Evolutionary conservation across 2,888 invertebrate species (phyloP).

Genomic region (Ichneumon xanthorius): DNA sequence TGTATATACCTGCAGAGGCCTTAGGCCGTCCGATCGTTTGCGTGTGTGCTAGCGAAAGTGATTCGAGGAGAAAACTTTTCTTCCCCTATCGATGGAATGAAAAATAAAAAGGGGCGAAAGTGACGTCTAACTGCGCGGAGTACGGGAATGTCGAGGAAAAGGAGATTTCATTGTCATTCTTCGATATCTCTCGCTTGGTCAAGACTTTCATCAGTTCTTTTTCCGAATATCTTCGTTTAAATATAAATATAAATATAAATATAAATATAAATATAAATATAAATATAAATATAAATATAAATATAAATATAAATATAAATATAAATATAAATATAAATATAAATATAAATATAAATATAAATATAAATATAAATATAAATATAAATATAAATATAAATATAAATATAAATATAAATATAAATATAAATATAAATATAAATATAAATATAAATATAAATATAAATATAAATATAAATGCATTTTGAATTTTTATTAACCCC

Average conservation of each 20-base stretch:
- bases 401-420: no score
- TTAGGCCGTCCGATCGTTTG: slow-evolving; percentile 24
- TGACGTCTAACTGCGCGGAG: slow-evolving; percentile 48
- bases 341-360: no score
- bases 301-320: no score
- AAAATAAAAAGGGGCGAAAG: slow-evolving; percentile 22
- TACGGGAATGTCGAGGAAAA: slow-evolving; percentile 20
- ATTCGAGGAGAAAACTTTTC: slow-evolving; percentile 61
- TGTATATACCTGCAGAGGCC: slow-evolving; percentile 14
- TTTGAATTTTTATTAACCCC: no score
- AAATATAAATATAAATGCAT: no score
- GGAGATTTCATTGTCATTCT: slow-evolving; percentile 39
- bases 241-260: not conserved
- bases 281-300: no score
- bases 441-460: no score
- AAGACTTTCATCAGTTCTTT: not conserved
- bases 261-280: no score
- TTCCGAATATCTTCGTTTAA: not conserved
- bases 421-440: no score
- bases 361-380: no score
- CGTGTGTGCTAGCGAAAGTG: slow-evolving; percentile 18
- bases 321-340: no score
- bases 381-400: no score
- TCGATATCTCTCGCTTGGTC: slow-evolving; percentile 15
- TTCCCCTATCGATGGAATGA: slow-evolving; percentile 49